phyloP scores from a whole-genome alignment of 1,140 invertebrate genomes.

The Tetramorium parvispinum region DNA sequence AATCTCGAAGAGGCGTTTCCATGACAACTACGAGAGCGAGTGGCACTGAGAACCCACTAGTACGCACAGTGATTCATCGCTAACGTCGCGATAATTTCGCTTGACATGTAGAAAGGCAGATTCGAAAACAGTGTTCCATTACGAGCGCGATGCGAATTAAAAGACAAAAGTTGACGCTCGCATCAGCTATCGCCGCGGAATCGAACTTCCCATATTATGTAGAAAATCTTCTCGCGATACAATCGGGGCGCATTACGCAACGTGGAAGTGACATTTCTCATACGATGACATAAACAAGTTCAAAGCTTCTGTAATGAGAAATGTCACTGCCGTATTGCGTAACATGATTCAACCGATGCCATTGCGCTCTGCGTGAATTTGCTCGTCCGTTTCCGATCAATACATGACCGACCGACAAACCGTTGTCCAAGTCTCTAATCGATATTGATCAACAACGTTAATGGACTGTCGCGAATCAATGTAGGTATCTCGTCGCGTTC shows the following conservation, averaged over 20 bases:
- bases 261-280: conserved; percentile 41
- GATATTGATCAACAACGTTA: conserved; percentile 36
- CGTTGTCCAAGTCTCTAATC: conserved; percentile 15
- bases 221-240: conserved; percentile 1
- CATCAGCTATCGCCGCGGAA: not conserved
- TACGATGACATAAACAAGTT: conserved; percentile 39
- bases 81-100: conserved; percentile 42
- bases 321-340: conserved; percentile 47
- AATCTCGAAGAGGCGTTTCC: conserved; percentile 75
- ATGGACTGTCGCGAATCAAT: not conserved
- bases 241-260: conserved; percentile 8
- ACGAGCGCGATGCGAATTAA: not conserved
- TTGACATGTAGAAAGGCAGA: not conserved
- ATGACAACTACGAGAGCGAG: conserved; percentile 74
- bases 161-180: not conserved
- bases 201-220: conserved; percentile 15
- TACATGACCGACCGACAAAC: conserved; percentile 29
- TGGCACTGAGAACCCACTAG: conserved; percentile 43
- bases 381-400: conserved; percentile 42
- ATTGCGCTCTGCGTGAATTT: conserved; percentile 1
- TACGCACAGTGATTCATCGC: conserved; percentile 10
- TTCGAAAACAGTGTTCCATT: not conserved
- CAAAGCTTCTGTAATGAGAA: conserved; percentile 56
- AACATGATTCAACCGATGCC: conserved; percentile 42
- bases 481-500: not conserved